Evolutionary conservation across 2,797 vertebrate genomes (phyloP).

Genomic region (Argentina silus): DNA sequence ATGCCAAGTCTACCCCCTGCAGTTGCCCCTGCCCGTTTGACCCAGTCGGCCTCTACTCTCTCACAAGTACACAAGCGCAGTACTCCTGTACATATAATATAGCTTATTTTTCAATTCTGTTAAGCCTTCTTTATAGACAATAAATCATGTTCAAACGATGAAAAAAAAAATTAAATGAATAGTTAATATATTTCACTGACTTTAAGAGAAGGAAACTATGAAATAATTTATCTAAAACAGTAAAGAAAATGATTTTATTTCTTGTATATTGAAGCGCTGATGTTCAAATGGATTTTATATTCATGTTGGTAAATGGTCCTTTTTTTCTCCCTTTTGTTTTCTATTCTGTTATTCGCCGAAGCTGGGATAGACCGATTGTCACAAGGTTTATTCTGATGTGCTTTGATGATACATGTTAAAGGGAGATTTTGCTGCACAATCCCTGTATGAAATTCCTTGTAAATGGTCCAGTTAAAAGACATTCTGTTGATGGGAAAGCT

Average conservation of each 20-base stretch:
- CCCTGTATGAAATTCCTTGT: constrained; percentile 58
- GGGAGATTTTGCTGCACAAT: constrained; percentile 54
- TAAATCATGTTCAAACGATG: constrained; percentile 68
- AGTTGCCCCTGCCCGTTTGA: constrained; percentile 51
- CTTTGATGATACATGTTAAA: constrained; percentile 56
- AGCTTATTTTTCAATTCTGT: constrained; percentile 85
- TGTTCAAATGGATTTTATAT: constrained; percentile 77
- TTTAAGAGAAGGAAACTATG: constrained; percentile 75
- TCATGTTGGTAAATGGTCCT: constrained; percentile 64
- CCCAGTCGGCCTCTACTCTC: constrained; percentile 62
- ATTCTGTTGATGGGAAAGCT: constrained; percentile 58
- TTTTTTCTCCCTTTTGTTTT: constrained; percentile 58
- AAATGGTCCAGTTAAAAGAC: constrained; percentile 58
- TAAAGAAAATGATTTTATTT: constrained; percentile 78
- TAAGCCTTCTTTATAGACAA: constrained; percentile 77
- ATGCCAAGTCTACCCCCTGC: constrained; percentile 45
- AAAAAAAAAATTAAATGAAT: constrained; percentile 66
- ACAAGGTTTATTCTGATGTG: constrained; percentile 65
- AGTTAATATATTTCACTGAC: constrained; percentile 81
- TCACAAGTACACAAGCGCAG: constrained; percentile 66
- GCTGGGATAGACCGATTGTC: constrained; percentile 72
- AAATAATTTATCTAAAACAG: constrained; percentile 79
- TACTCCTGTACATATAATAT: constrained; percentile 81
- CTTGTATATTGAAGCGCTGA: constrained; percentile 73
- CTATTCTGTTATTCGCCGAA: constrained; percentile 60